phyloP scores from a whole-genome alignment of 2,113 vertebrate species.

The Nyctibius bracteatus region DNA sequence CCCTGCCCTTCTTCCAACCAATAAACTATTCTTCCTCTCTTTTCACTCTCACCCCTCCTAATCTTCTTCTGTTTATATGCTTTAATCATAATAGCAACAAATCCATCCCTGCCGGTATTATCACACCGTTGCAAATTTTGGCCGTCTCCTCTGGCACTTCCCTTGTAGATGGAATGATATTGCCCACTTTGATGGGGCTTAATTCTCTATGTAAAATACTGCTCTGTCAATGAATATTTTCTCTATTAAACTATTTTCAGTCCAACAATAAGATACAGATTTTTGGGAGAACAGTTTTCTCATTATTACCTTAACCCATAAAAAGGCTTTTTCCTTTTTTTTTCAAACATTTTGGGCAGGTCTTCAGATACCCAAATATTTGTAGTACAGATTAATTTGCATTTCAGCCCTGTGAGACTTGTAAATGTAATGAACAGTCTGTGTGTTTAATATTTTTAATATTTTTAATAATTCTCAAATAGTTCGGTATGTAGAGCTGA shows the following conservation, averaged over 20 bases:
- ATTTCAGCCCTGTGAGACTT: conserved; percentile 46
- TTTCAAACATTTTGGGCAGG: not conserved
- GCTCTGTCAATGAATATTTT: conserved; percentile 56
- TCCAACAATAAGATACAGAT: conserved; percentile 60
- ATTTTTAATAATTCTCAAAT: conserved; percentile 52
- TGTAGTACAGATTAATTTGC: conserved; percentile 50
- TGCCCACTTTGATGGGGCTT: conserved; percentile 48
- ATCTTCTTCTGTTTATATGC: conserved; percentile 63
- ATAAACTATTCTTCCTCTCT: conserved; percentile 59
- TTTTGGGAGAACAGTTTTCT: conserved; percentile 61
- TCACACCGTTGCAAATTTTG: conserved; percentile 55
- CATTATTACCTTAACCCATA: conserved; percentile 43
- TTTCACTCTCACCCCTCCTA: conserved; percentile 54
- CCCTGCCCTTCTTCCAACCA: conserved; percentile 62
- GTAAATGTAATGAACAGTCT: conserved; percentile 50
- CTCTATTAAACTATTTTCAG: conserved; percentile 46
- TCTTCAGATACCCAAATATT: conserved; percentile 49
- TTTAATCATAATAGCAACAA: conserved; percentile 70
- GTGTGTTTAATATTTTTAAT: conserved; percentile 47
- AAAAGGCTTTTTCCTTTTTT: not conserved
- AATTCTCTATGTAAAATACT: conserved; percentile 53
- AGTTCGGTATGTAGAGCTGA: conserved; percentile 24
- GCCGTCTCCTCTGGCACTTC: conserved; percentile 22
- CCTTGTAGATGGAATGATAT: conserved; percentile 40
- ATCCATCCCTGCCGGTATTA: conserved; percentile 54